A percentile compares a stretch with the other conserved stretches of the same genome.
phyloP scores from a whole-genome alignment of 1,140 invertebrate genomes.

The Pseudomyrmex pallidus region DNA sequence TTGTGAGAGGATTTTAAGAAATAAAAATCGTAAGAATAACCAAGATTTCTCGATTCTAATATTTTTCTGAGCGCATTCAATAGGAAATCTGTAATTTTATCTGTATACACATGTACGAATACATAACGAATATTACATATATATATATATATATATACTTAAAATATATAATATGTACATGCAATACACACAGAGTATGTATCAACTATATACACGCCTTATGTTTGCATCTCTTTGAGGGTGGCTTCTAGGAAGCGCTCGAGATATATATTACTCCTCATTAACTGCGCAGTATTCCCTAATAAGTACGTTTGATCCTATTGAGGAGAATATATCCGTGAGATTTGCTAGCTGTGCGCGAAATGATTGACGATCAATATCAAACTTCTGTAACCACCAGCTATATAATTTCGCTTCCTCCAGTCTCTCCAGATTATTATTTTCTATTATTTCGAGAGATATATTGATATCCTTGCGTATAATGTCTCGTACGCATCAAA shows the following conservation, averaged over 20 bases:
- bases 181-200: conserved; percentile 1
- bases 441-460: conserved; percentile 46
- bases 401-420: conserved; percentile 25
- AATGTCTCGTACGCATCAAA: neutral
- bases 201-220: conserved; percentile 29
- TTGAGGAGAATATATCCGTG: conserved; percentile 58
- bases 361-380: conserved; percentile 51
- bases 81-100: too few relatives aligned
- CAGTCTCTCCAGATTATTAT: conserved; percentile 16
- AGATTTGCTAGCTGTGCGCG: conserved; percentile 48
- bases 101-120: too few relatives aligned
- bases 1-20: too few relatives aligned
- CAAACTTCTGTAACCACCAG: neutral
- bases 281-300: conserved; percentile 56
- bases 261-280: conserved; percentile 58
- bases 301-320: conserved; percentile 60
- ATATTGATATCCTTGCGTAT: conserved; percentile 35
- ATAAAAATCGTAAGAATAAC: too few relatives aligned
- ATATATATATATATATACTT: neutral
- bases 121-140: neutral
- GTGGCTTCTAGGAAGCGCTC: conserved; percentile 29
- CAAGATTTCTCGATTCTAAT: too few relatives aligned
- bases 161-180: neutral
- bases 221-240: conserved; percentile 56
- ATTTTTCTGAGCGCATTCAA: too few relatives aligned